A percentile compares a stretch with the other conserved stretches of the same genome.
These are phyloP conservation scores for Corvus moneduloides DNA, from an alignment of 2,113 vertebrate genomes.

Conservation along the genomic window DNA sequence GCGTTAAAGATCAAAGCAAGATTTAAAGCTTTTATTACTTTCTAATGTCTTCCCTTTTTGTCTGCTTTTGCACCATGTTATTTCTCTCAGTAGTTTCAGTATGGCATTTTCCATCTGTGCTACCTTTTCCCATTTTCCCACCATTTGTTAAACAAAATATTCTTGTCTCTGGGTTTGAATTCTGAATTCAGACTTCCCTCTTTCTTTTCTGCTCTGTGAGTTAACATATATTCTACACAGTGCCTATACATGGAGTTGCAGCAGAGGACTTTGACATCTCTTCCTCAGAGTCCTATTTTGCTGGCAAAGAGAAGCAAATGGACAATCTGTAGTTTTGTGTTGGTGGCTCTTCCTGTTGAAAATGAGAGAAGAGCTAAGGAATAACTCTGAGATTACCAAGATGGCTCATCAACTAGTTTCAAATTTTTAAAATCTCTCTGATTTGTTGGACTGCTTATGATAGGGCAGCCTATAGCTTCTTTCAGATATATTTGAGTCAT, in stretches of 20 bases:
- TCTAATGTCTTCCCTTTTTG: conserved; percentile 49
- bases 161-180: not conserved
- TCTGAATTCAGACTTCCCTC: not conserved
- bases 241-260: not conserved
- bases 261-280: not conserved
- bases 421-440: not conserved
- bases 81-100: not conserved
- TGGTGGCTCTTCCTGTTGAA: not conserved
- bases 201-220: not conserved
- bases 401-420: not conserved
- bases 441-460: not conserved
- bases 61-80: not conserved
- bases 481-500: not conserved
- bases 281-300: not conserved
- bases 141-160: not conserved
- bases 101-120: not conserved
- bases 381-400: not conserved
- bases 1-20: conserved; percentile 48
- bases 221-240: not conserved
- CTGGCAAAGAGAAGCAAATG: not conserved
- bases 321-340: not conserved
- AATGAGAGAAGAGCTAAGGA: not conserved
- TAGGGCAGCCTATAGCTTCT: not conserved
- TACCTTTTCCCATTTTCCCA: not conserved
- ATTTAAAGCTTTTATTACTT: conserved; percentile 58